Evolutionary conservation across 1,140 invertebrate genomes (phyloP).

Genomic region (Cyclargus thomasi): DNA sequence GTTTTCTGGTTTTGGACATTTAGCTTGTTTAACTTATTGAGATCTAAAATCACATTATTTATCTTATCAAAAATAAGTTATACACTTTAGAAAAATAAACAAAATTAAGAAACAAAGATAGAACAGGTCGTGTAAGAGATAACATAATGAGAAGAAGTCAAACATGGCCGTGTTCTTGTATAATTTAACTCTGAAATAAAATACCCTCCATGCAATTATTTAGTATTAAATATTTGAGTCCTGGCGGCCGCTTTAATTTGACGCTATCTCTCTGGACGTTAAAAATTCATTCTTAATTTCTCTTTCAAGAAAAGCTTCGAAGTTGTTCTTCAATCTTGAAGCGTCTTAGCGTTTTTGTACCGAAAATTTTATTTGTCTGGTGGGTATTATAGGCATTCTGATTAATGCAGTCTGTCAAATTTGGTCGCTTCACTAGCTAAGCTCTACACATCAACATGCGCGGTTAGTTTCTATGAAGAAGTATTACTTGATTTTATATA

Average conservation of each 20-base stretch:
- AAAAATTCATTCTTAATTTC: conserved; percentile 16
- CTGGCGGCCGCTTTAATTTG: neutral
- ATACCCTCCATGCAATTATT: neutral
- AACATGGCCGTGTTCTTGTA: neutral
- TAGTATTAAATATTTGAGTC: conserved; percentile 9
- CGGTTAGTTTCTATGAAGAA: too few relatives aligned
- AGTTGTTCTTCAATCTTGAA: conserved; percentile 14
- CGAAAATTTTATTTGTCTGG: neutral
- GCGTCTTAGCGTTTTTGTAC: neutral
- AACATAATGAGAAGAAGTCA: neutral
- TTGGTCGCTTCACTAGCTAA: too few relatives aligned
- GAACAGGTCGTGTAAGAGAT: neutral
- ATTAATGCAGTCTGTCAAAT: too few relatives aligned
- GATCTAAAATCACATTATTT: too few relatives aligned
- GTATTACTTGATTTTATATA: too few relatives aligned
- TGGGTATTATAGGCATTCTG: neutral
- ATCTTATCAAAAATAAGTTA: too few relatives aligned
- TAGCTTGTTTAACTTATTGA: too few relatives aligned
- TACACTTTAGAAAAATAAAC: neutral
- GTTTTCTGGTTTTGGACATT: too few relatives aligned
- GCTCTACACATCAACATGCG: too few relatives aligned
- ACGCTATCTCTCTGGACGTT: neutral
- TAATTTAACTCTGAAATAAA: neutral
- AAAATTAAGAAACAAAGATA: neutral
- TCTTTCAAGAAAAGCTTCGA: conserved; percentile 1